These are phyloP conservation scores for Aspidiotus rigidus DNA, from an alignment of 2,888 invertebrate genomes.

Conservation along the genomic window DNA sequence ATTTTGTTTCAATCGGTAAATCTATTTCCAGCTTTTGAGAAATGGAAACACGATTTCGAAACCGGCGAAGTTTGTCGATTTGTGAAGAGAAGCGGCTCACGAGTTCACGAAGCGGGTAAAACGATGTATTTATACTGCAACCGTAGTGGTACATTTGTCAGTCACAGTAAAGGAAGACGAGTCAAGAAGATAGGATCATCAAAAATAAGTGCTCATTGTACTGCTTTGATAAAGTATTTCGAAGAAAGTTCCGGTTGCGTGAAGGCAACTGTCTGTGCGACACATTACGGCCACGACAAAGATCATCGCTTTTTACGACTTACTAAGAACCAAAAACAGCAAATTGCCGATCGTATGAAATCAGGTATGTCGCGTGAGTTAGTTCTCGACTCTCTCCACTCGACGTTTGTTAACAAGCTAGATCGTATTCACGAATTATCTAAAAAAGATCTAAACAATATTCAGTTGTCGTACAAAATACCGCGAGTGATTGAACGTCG, in stretches of 20 bases:
- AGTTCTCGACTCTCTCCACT: constrained; percentile 36
- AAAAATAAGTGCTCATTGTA: constrained; percentile 36
- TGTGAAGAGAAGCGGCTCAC: constrained; percentile 37
- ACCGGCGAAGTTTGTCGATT: constrained; percentile 36
- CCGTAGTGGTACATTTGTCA: constrained; percentile 35
- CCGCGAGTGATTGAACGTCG: constrained; percentile 7
- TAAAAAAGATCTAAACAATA: constrained; percentile 37
- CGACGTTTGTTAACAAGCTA: constrained; percentile 35
- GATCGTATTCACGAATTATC: constrained; percentile 36
- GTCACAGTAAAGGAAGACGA: constrained; percentile 35
- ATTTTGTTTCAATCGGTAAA: not conserved
- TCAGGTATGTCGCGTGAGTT: constrained; percentile 36
- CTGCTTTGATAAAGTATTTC: constrained; percentile 35
- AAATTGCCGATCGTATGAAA: constrained; percentile 36
- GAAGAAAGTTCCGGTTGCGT: constrained; percentile 31
- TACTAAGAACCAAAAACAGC: constrained; percentile 34
- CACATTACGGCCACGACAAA: constrained; percentile 36
- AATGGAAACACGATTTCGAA: constrained; percentile 38
- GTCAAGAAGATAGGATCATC: constrained; percentile 34
- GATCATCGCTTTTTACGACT: constrained; percentile 34
- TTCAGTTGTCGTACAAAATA: constrained; percentile 32
- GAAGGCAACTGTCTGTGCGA: constrained; percentile 34
- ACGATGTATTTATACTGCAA: constrained; percentile 36
- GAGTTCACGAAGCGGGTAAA: constrained; percentile 35
- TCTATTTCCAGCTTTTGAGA: constrained; percentile 36